Percentiles rank a stretch among this genome's conserved stretches.
phyloP scores from a whole-genome alignment of 2,113 vertebrate genomes.

The Calidris pugnax region DNA sequence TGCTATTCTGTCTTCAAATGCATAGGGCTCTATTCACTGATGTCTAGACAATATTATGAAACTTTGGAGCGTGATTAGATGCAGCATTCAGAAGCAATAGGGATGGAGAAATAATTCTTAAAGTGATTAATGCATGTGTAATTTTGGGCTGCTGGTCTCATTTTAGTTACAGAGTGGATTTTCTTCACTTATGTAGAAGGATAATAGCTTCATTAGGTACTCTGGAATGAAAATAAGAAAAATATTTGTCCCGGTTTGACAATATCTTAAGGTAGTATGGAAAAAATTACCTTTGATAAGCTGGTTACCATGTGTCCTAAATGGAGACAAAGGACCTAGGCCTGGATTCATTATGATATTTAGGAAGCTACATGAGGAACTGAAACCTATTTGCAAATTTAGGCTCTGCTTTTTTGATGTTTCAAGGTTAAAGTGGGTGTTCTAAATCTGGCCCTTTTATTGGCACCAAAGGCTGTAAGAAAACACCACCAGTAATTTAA shows the following conservation, averaged over 20 bases:
- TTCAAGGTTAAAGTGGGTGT: conserved; percentile 6
- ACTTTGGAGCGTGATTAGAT: not conserved
- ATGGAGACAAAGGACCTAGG: not conserved
- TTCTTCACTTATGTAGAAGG: not conserved
- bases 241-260: not conserved
- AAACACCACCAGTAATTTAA: not conserved
- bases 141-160: not conserved
- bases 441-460: not conserved
- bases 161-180: not conserved
- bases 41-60: not conserved
- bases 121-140: not conserved
- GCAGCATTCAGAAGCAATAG: not conserved
- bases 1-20: not conserved
- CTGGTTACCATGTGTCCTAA: not conserved
- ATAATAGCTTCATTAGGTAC: not conserved
- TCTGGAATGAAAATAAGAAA: not conserved
- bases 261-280: not conserved
- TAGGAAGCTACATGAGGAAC: not conserved
- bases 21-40: not conserved
- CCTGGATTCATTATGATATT: not conserved
- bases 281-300: not conserved
- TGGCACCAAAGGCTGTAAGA: not conserved
- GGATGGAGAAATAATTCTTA: not conserved
- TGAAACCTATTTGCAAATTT: not conserved
- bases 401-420: not conserved